Conservation (phyloP, 2,113 vertebrate species). For the Cathartes aura region DNA sequence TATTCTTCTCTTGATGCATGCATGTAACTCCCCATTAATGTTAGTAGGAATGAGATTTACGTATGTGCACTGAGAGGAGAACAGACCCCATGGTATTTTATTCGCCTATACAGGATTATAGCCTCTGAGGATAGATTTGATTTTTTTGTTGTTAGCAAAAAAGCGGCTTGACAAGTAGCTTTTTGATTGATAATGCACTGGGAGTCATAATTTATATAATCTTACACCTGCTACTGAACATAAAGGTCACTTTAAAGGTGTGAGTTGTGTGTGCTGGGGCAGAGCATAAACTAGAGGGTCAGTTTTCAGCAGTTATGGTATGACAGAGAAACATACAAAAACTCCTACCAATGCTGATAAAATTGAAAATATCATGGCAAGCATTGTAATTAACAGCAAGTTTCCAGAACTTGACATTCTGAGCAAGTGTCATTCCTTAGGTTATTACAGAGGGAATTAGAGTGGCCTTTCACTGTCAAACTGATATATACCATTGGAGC, state of each 20-base stretch:
- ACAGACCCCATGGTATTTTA: conserved; percentile 69
- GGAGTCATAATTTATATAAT: conserved; percentile 75
- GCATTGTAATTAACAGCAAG: conserved; percentile 76
- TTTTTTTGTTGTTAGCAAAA: conserved; percentile 71
- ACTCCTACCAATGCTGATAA: conserved; percentile 41
- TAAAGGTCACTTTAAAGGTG: conserved; percentile 74
- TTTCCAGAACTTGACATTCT: conserved; percentile 74
- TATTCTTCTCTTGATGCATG: conserved; percentile 57
- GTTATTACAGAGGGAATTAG: conserved; percentile 73
- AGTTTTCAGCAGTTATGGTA: conserved; percentile 10
- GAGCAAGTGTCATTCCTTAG: conserved; percentile 73
- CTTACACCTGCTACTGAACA: conserved; percentile 61
- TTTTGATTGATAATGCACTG: conserved; percentile 76
- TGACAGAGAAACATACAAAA: conserved; percentile 35
- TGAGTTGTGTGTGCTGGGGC: conserved; percentile 32
- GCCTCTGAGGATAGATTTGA: conserved; percentile 70
- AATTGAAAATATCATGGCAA: conserved; percentile 72
- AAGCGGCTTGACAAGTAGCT: conserved; percentile 60
- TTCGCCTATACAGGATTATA: conserved; percentile 52
- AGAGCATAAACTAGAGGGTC: conserved; percentile 46
- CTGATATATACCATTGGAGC: conserved; percentile 58
- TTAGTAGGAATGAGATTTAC: conserved; percentile 69
- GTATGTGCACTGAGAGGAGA: conserved; percentile 49
- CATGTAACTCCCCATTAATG: conserved; percentile 61
- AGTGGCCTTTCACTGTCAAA: conserved; percentile 74